Conservation (phyloP, 2,888 invertebrate genomes). For the Agrochola litura region DNA sequence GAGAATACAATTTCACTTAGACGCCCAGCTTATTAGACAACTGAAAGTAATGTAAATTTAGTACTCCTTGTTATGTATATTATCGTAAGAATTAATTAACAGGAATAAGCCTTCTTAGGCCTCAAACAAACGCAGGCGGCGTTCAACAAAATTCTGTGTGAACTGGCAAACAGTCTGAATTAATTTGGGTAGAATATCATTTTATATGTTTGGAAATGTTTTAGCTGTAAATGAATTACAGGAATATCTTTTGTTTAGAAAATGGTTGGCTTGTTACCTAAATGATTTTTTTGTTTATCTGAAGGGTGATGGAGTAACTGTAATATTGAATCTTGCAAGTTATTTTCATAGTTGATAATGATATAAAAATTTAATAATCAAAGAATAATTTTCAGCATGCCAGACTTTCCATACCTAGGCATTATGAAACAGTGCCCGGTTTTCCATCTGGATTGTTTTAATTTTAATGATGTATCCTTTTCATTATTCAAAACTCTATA, state of each 20-base stretch:
- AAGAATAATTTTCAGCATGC: not conserved
- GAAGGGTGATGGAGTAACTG: not conserved
- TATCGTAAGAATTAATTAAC: slow-evolving; percentile 65
- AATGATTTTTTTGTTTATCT: slow-evolving; percentile 1
- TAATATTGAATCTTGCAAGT: not conserved
- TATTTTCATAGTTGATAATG: not conserved
- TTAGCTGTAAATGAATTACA: slow-evolving; percentile 21
- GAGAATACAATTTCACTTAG: slow-evolving; percentile 83
- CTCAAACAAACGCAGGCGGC: slow-evolving; percentile 50
- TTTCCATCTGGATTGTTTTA: not conserved
- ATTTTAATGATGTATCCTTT: not conserved
- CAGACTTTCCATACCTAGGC: not conserved
- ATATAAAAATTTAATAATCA: not conserved
- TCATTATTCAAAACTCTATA: not conserved
- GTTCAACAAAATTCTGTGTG: slow-evolving; percentile 53
- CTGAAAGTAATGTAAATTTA: slow-evolving; percentile 82
- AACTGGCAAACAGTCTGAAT: slow-evolving; percentile 48
- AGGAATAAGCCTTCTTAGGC: slow-evolving; percentile 57
- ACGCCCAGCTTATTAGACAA: slow-evolving; percentile 80
- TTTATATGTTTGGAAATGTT: slow-evolving; percentile 28
- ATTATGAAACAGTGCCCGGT: not conserved
- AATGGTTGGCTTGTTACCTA: slow-evolving; percentile 5
- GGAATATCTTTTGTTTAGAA: slow-evolving; percentile 14
- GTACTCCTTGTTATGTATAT: slow-evolving; percentile 66
- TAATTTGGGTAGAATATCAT: slow-evolving; percentile 41